Percentiles rank a stretch among this genome's conserved stretches.
These are phyloP conservation scores for Gavia stellata DNA, from an alignment of 2,113 vertebrate species.

Conservation along the genomic window DNA sequence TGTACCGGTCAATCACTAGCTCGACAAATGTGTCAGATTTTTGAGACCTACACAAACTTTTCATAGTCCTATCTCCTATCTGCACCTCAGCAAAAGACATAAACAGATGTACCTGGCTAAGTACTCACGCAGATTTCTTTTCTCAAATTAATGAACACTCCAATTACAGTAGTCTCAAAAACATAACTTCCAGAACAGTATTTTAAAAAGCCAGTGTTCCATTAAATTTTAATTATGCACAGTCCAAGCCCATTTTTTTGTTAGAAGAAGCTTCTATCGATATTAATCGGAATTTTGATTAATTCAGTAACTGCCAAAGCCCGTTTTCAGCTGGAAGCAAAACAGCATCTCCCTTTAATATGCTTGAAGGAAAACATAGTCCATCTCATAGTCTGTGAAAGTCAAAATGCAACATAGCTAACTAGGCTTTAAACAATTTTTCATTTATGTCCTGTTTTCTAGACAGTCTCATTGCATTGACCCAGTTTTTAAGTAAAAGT, in stretches of 20 bases:
- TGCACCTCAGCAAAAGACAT: background rate
- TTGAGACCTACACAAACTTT: background rate
- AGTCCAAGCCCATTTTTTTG: background rate
- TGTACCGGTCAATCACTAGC: background rate
- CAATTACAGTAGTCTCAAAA: background rate
- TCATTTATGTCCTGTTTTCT: background rate
- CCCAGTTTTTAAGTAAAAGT: background rate
- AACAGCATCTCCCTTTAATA: background rate
- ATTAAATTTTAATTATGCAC: background rate
- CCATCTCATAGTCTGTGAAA: background rate
- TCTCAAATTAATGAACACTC: background rate
- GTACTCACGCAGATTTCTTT: background rate
- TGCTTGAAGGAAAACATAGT: background rate
- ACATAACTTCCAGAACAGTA: background rate
- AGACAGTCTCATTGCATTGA: fast-evolving
- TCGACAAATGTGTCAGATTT: fast-evolving
- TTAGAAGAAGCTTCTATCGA: background rate
- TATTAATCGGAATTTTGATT: background rate
- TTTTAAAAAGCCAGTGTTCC: background rate
- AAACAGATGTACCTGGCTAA: background rate
- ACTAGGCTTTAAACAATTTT: background rate
- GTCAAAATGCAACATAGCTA: background rate
- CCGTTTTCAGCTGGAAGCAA: background rate
- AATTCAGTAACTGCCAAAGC: background rate
- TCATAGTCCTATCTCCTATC: background rate